Evolutionary conservation across 2,888 invertebrate species (phyloP).

Genomic region (Pterobdella sp.): DNA sequence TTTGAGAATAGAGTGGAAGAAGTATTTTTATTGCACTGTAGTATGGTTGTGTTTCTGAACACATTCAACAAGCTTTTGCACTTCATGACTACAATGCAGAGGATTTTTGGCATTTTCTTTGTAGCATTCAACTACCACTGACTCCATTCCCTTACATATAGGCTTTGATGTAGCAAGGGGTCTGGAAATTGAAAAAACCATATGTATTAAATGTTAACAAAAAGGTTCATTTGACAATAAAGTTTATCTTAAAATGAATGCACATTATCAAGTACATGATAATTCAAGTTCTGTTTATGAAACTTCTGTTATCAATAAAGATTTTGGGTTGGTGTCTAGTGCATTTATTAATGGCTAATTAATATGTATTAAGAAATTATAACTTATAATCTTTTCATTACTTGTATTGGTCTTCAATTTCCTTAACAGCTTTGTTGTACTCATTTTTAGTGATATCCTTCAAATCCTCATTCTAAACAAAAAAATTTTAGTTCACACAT

Average conservation of each 20-base stretch:
- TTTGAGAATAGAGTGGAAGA: too few relatives aligned
- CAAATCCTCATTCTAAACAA: background rate
- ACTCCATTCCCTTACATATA: constrained; percentile 21
- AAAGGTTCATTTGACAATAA: background rate
- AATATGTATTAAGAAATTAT: too few relatives aligned
- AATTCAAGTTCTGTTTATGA: background rate
- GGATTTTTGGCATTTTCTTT: constrained; percentile 2
- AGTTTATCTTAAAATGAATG: background rate
- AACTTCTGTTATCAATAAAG: background rate
- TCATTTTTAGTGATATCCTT: background rate
- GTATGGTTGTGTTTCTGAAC: constrained; percentile 20
- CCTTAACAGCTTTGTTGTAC: background rate
- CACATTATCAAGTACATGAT: too few relatives aligned
- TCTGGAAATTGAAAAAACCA: background rate
- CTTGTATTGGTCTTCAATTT: background rate
- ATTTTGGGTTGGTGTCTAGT: too few relatives aligned
- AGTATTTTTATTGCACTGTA: too few relatives aligned
- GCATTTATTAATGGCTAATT: too few relatives aligned
- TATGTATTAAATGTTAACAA: background rate
- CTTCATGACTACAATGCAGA: constrained; percentile 21
- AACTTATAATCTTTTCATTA: too few relatives aligned
- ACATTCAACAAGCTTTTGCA: constrained; percentile 21
- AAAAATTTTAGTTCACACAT: background rate
- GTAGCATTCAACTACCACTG: constrained; percentile 20
- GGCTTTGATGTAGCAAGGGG: background rate